Conservation (phyloP, 2,113 vertebrate genomes). For the Verasper variegatus region DNA sequence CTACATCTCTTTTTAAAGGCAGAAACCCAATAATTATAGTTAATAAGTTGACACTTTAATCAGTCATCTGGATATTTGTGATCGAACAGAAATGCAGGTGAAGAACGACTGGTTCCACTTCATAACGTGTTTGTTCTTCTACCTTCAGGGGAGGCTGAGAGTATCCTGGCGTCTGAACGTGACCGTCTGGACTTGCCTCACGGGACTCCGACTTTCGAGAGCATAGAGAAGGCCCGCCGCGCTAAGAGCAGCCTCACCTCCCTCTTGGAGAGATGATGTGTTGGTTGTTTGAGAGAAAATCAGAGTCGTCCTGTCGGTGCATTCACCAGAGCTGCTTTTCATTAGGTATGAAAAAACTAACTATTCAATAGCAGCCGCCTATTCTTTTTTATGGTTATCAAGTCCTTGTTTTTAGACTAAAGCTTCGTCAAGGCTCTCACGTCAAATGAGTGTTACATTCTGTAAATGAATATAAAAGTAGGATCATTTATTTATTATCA, state of each 20-base stretch:
- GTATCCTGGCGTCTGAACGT: slow-evolving; percentile 82
- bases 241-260: slow-evolving; percentile 79
- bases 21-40: neutral
- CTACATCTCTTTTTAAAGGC: neutral
- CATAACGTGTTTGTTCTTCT: neutral
- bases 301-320: slow-evolving; percentile 1
- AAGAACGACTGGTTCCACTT: neutral
- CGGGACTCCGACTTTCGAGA: slow-evolving; percentile 86
- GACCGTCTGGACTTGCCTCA: slow-evolving; percentile 82
- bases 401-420: slow-evolving; percentile 34
- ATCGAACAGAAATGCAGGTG: neutral
- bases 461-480: neutral
- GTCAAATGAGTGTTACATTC: neutral
- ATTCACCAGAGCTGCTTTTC: slow-evolving; percentile 27
- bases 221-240: slow-evolving; percentile 87
- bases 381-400: neutral
- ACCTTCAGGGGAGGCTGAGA: slow-evolving; percentile 87
- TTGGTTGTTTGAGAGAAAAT: neutral
- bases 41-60: no score
- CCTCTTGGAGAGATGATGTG: slow-evolving; percentile 83
- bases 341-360: neutral
- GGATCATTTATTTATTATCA: neutral
- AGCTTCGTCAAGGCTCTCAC: no score
- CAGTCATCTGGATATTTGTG: no score
- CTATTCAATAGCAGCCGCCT: neutral